Conservation (phyloP, 2,797 vertebrate species). For the Chloroceryle inda region DNA sequence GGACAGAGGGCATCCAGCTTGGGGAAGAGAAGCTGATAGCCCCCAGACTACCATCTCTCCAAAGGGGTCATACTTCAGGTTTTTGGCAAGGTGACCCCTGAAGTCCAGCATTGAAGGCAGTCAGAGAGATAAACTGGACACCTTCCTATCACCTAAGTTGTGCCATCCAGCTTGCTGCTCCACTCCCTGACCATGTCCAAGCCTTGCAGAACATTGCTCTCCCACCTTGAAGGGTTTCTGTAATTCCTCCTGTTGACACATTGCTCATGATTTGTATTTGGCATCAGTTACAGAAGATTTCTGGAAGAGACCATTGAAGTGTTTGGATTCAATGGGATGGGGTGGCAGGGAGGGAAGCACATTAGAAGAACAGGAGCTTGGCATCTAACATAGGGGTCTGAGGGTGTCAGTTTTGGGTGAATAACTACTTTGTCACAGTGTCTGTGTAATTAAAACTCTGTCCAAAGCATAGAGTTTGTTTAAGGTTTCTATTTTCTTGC, state of each 20-base stretch:
- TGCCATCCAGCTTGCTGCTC: neutral
- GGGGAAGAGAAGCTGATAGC: neutral
- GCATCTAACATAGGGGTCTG: neutral
- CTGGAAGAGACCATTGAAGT: neutral
- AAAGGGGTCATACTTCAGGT: too few relatives aligned
- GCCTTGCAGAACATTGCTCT: neutral
- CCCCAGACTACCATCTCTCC: neutral
- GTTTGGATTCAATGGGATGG: neutral
- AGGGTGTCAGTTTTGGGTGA: neutral
- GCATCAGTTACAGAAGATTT: neutral
- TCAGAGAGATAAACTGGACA: neutral
- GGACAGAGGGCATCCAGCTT: neutral
- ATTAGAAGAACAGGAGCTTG: neutral
- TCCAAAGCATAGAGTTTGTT: neutral
- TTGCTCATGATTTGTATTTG: fast-evolving
- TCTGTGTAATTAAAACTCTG: neutral
- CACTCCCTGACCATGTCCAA: fast-evolving
- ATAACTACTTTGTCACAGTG: neutral
- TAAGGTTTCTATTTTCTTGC: neutral
- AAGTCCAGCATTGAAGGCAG: neutral
- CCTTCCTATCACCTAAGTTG: neutral
- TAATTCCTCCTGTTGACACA: neutral
- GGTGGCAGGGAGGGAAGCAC: neutral
- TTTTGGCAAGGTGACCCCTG: neutral
- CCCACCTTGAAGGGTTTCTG: neutral